Evolutionary conservation across 2,888 invertebrate species (phyloP).

Genomic region (Papilio demoleus): DNA sequence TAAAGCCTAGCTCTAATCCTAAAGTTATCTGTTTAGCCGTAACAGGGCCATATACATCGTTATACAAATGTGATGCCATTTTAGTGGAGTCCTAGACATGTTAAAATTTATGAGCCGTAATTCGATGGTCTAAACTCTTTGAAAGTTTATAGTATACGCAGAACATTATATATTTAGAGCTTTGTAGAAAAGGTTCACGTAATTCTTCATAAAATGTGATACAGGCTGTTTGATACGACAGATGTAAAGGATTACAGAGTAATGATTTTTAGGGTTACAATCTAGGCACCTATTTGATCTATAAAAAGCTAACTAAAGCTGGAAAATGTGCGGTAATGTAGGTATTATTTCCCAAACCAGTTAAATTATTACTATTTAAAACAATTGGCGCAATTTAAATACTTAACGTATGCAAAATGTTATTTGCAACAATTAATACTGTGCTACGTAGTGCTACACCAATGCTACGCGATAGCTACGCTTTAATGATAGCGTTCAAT

Average conservation of each 20-base stretch:
- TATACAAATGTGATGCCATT: slow-evolving; percentile 5
- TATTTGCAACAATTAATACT: background rate
- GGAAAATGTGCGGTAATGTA: too few relatives aligned
- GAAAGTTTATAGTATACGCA: background rate
- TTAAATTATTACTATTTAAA: background rate
- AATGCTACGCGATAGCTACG: slow-evolving; percentile 22
- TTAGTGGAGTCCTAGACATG: background rate
- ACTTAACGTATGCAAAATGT: background rate
- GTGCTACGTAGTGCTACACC: slow-evolving; percentile 7
- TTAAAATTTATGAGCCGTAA: background rate
- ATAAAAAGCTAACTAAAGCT: too few relatives aligned
- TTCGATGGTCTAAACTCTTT: background rate
- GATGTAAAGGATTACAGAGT: too few relatives aligned
- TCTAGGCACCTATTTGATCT: too few relatives aligned
- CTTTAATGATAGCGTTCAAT: slow-evolving; percentile 12
- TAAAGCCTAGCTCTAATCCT: background rate
- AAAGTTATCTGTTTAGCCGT: background rate
- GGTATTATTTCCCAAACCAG: background rate
- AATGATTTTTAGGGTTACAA: too few relatives aligned
- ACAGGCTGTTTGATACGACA: too few relatives aligned
- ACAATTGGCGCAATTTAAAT: background rate
- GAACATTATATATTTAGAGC: too few relatives aligned
- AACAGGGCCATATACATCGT: background rate
- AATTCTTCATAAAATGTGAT: background rate
- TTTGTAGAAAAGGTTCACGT: background rate